phyloP scores from a whole-genome alignment of 2,888 invertebrate genomes.

The Smittia aterrima region DNA sequence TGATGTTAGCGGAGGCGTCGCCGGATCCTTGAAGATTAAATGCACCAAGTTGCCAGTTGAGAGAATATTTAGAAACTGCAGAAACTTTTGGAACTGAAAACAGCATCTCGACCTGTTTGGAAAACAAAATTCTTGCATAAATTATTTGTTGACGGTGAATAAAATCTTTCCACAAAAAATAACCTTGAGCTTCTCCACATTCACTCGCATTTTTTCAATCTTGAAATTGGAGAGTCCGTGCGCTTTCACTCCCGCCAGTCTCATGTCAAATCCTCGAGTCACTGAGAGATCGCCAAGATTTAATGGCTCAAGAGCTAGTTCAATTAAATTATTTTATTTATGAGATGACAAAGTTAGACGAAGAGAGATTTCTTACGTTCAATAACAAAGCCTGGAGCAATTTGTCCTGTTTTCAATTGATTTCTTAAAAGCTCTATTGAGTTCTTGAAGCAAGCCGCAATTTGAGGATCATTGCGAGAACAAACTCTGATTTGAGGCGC shows the following conservation, averaged over 20 bases:
- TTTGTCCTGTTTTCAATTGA: neutral
- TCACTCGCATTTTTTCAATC: conserved; percentile 23
- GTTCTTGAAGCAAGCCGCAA: conserved; percentile 18
- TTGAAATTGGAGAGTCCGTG: neutral
- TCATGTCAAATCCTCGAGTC: neutral
- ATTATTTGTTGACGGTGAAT: no score
- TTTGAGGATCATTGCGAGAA: neutral
- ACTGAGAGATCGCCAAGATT: neutral
- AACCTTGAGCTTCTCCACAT: conserved; percentile 8
- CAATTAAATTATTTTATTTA: neutral
- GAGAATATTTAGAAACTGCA: neutral
- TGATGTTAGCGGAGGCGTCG: neutral
- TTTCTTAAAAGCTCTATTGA: neutral
- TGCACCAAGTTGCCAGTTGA: neutral
- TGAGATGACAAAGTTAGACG: no score
- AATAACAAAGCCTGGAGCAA: neutral
- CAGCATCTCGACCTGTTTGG: conserved; percentile 1
- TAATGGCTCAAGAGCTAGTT: neutral
- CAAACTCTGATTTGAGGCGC: conserved; percentile 1
- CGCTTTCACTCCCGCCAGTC: neutral
- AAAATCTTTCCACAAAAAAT: no score
- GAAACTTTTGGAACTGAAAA: neutral
- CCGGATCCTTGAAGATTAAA: conserved; percentile 3
- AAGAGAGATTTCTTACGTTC: neutral
- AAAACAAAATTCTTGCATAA: no score